These are phyloP conservation scores for Tetramorium parvispinum DNA, from an alignment of 1,140 invertebrate species.

Conservation along the genomic window DNA sequence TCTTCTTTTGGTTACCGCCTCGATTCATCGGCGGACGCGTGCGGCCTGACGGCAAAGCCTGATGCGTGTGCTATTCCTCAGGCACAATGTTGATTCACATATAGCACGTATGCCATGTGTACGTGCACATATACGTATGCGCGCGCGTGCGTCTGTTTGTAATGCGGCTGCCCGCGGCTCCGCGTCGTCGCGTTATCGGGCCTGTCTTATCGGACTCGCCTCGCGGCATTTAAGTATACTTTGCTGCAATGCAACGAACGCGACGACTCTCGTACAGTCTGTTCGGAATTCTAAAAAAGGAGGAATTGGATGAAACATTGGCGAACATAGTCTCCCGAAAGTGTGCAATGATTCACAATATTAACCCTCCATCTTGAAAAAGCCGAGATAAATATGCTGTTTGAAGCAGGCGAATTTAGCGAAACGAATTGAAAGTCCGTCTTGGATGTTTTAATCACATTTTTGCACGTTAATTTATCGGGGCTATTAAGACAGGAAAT, in stretches of 20 bases:
- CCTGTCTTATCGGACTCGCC: slow-evolving; percentile 78
- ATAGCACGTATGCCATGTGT: slow-evolving; percentile 7
- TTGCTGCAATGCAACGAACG: slow-evolving; percentile 17
- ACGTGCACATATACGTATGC: slow-evolving; percentile 43
- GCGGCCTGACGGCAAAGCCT: slow-evolving; percentile 31
- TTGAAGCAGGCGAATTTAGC: neutral
- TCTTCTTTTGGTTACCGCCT: neutral
- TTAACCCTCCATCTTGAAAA: neutral
- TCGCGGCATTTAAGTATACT: slow-evolving; percentile 63
- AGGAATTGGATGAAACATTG: neutral
- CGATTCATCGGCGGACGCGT: slow-evolving; percentile 53
- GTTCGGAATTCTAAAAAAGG: neutral
- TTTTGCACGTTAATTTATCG: neutral
- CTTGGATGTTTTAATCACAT: neutral
- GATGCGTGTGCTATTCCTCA: slow-evolving; percentile 59
- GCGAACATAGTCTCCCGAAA: neutral
- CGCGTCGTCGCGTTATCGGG: slow-evolving; percentile 78
- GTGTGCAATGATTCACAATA: neutral
- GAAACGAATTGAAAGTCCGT: neutral
- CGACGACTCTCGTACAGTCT: slow-evolving; percentile 46
- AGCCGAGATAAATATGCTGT: neutral
- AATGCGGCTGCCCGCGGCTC: slow-evolving; percentile 69
- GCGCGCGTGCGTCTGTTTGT: slow-evolving; percentile 70
- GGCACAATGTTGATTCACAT: slow-evolving; percentile 36
- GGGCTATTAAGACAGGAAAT: neutral